Evolutionary conservation across 2,888 invertebrate genomes (phyloP), one percentile per base, ranked within the genome.

Genomic region (Yponomeuta malinellus): DNA sequence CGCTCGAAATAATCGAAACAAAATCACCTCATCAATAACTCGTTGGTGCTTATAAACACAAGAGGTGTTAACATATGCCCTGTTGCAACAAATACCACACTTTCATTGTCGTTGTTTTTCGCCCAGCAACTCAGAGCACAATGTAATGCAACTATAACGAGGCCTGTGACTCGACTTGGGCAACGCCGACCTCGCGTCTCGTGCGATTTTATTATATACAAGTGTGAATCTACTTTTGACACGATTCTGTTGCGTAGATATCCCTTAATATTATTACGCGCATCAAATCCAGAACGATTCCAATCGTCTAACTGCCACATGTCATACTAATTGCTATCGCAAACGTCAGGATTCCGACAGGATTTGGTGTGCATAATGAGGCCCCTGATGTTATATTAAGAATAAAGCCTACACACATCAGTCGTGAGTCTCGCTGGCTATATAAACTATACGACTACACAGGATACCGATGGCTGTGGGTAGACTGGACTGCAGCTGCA

Each of bases 51-150:
- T 65, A 65, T 65, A 65, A 65, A 29, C 29, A 69, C 69, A 48
- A 52, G 29, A 23, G 12, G 69, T 69, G 68, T 63, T 59, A 63
- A 70, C 63, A 63, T n/a, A 37, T 37, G 33, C 4, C 70, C 29
- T 52, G 63, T 69, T 63, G 63, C 63, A 63, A 63, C 63, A 70
- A 63, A 31, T 52, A 52, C 48, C 29, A 5, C 10, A 68, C 48
- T 31, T 10, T 48, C 64, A 70, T 70, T 70, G 70, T 70, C n/a
- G 63, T 63, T 63, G 5, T 70, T 70, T 70, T 70, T 70, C n/a
- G 48, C 33, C 12, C 63, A 9, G 10, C 31, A 33, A 33, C 33
- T 4, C 37, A 37, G 65, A 29, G 65, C 65, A 65, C 33, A 59
- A 65, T 65, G 65, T 23, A 64, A 31, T 65, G 66, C 66, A 65